Percentiles rank a stretch among this genome's conserved stretches.
phyloP scores from a whole-genome alignment of 2,797 vertebrate species.

The Muraenolepis orangiensis region DNA sequence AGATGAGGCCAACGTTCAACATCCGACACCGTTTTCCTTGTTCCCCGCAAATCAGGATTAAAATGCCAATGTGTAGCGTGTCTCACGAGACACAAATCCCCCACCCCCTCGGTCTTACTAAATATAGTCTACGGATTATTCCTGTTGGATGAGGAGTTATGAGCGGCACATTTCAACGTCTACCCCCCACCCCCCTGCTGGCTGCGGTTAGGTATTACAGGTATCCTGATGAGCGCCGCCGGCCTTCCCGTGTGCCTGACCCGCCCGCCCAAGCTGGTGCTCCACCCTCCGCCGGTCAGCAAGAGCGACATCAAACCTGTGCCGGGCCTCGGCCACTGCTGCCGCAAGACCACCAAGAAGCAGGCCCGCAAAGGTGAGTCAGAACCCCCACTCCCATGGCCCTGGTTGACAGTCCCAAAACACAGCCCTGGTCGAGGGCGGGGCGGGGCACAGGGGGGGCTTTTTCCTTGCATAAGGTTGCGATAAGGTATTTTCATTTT shows the following conservation, averaged over 20 bases:
- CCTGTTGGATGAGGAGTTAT: background rate
- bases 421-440: background rate
- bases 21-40: background rate
- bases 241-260: slow-evolving; percentile 95
- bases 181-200: slow-evolving; percentile 38
- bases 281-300: slow-evolving; percentile 92
- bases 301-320: slow-evolving; percentile 95
- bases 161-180: background rate
- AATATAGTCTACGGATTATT: background rate
- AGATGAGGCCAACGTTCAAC: background rate
- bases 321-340: slow-evolving; percentile 89
- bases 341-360: slow-evolving; percentile 94
- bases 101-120: background rate
- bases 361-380: slow-evolving; percentile 89
- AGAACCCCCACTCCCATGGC: too few relatives aligned
- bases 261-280: slow-evolving; percentile 88
- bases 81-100: background rate
- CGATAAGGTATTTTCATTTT: background rate
- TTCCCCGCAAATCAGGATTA: background rate
- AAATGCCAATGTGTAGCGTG: background rate
- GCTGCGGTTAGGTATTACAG: slow-evolving; percentile 83
- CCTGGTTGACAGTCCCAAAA: background rate
- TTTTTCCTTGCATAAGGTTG: background rate
- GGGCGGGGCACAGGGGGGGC: too few relatives aligned
- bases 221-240: slow-evolving; percentile 94